Evolutionary conservation across 2,888 invertebrate species (phyloP), one percentile per base, ranked within the genome.

Genomic region (Ormyrus thymus): DNA sequence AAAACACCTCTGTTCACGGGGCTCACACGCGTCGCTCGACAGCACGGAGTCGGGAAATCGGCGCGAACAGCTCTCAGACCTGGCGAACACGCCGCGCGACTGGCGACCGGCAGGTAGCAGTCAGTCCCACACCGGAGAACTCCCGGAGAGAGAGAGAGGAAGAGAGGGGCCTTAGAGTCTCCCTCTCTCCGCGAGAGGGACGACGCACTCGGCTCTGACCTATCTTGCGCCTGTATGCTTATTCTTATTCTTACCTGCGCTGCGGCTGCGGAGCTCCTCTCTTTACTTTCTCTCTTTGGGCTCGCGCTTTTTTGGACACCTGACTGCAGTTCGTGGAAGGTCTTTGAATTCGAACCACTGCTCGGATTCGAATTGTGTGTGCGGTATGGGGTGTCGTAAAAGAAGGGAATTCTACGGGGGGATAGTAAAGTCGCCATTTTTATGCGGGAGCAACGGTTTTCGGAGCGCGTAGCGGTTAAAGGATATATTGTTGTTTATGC

Each of bases 11-110:
- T n/a, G 43, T 53, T 43, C 45, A 55, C 64, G 9, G 56, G 58
- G 56, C 58, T 29, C 51, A 75, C 15, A 59, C 13, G 15, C 66
- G 50, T 53, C 55, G 15, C 29, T 4, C 13, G 9, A n/a, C 15
- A 8, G 13, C 56, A 55, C n/a, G 11, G 45, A 13, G 48, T 5
- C 50, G 50, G 53, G 6, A 65, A 51, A 7, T 10, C 10, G 43
- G 15, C 8, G 45, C 13, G 13, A 29, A 13, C 56, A 48, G 72
- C 29, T 43, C 15, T 13, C 55, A 74, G 64, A 69, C 78, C 78
- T 78, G 74, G 78, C 78, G 74, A 78, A 74, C 74, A 56, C 73
- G 78, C 74, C 78, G 74, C 59, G 29, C 78, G 78, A 78, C 78
- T 78, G 78, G 58, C 58, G 64, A 77, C 71, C 73, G 78, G 61